A percentile compares a stretch with the other conserved stretches of the same genome.
These are phyloP conservation scores for Lasioglossum zephyrum DNA, from an alignment of 2,888 invertebrate genomes.

Conservation along the genomic window DNA sequence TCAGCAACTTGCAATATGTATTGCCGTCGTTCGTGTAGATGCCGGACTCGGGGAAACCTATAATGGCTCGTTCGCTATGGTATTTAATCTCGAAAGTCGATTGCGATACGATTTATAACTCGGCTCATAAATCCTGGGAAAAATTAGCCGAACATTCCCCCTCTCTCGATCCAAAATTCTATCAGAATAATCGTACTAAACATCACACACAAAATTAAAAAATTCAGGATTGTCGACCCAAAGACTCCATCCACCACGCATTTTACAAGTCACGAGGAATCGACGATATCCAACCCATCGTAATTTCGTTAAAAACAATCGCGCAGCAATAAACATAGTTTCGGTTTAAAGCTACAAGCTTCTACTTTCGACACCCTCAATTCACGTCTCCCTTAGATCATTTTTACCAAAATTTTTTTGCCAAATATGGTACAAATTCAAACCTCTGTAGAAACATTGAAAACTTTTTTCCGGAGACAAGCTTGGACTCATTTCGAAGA, in stretches of 20 bases:
- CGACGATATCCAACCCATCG: too few species aligned
- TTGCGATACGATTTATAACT: slow-evolving; percentile 43
- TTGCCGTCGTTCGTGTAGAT: slow-evolving; percentile 42
- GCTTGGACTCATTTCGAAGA: too few species aligned
- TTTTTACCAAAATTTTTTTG: too few species aligned
- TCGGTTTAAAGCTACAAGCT: not conserved
- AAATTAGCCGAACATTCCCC: not conserved
- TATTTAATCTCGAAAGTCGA: slow-evolving; percentile 52
- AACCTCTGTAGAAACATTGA: too few species aligned
- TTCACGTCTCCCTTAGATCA: too few species aligned
- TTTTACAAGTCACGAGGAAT: too few species aligned
- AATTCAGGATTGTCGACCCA: too few species aligned
- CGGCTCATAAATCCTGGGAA: not conserved
- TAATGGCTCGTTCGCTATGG: slow-evolving; percentile 44
- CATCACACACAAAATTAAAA: too few species aligned
- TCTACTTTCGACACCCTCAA: not conserved
- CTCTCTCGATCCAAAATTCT: not conserved
- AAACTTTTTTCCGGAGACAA: too few species aligned
- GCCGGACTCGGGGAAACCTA: slow-evolving; percentile 49
- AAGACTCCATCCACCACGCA: too few species aligned
- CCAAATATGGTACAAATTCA: too few species aligned
- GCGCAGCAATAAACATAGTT: not conserved
- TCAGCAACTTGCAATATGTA: slow-evolving; percentile 41
- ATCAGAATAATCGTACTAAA: too few species aligned
- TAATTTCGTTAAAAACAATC: not conserved